Evolutionary conservation across 2,888 invertebrate genomes (phyloP).

Genomic region (Spisula solida): DNA sequence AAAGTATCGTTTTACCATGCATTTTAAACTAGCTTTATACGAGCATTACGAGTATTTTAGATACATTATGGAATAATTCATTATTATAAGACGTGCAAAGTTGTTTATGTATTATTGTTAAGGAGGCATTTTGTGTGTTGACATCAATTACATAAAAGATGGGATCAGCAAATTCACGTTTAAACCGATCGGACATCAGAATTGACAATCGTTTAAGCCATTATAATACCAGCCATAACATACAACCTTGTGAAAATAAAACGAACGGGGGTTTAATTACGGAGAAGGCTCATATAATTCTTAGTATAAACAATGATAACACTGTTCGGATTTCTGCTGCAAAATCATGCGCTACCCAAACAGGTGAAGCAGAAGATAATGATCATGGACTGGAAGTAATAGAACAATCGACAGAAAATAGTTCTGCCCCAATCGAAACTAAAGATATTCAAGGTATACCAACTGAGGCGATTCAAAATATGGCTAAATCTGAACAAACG

Average conservation of each 20-base stretch:
- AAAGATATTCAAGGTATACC: background rate
- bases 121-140: too few relatives aligned
- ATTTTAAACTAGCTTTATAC: background rate
- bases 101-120: background rate
- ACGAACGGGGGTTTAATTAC: background rate
- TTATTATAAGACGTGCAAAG: background rate
- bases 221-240: background rate
- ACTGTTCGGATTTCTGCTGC: slow-evolving; percentile 53
- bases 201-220: slow-evolving; percentile 14
- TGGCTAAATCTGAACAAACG: too few relatives aligned
- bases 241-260: slow-evolving; percentile 22
- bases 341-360: slow-evolving; percentile 51
- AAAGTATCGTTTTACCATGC: background rate
- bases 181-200: background rate
- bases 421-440: background rate
- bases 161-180: slow-evolving; percentile 48
- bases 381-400: background rate
- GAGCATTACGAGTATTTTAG: too few relatives aligned
- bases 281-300: slow-evolving; percentile 38
- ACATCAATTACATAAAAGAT: slow-evolving; percentile 22
- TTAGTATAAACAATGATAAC: slow-evolving; percentile 50
- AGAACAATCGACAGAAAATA: background rate
- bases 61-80: too few relatives aligned
- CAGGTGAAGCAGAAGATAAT: background rate
- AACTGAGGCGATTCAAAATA: background rate